These are phyloP conservation scores for Sternarchorhynchus goeldii DNA, from an alignment of 2,797 vertebrate species.

Conservation along the genomic window DNA sequence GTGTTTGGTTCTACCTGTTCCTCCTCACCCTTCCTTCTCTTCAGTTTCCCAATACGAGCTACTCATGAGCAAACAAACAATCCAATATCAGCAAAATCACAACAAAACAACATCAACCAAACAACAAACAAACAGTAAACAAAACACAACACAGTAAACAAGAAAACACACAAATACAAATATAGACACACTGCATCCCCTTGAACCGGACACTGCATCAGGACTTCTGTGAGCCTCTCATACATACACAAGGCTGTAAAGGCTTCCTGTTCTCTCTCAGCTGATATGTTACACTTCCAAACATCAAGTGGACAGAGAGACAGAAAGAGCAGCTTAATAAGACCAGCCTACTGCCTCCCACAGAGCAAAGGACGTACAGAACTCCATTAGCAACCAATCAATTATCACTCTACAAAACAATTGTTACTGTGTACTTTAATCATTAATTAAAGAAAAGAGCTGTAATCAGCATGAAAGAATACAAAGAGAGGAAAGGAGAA, in stretches of 20 bases:
- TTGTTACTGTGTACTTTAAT: too few relatives aligned
- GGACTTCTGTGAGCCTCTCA: background rate
- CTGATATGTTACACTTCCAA: slow-evolving; percentile 14
- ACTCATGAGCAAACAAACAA: slow-evolving; percentile 49
- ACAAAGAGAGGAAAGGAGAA: too few relatives aligned
- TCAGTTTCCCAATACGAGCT: slow-evolving; percentile 98
- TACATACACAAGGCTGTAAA: slow-evolving; percentile 24
- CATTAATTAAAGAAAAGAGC: too few relatives aligned
- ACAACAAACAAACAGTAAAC: too few relatives aligned
- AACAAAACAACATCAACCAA: background rate
- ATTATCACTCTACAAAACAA: background rate
- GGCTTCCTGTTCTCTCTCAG: slow-evolving; percentile 5
- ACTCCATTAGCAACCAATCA: background rate
- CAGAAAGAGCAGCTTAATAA: slow-evolving; percentile 15
- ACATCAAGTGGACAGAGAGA: background rate
- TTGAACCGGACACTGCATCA: too few relatives aligned
- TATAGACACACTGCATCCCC: too few relatives aligned
- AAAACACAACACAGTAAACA: background rate
- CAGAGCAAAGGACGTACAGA: too few relatives aligned
- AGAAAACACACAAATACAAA: too few relatives aligned
- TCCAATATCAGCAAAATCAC: background rate
- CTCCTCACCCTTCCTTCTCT: slow-evolving; percentile 94
- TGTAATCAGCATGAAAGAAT: too few relatives aligned
- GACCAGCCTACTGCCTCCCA: too few relatives aligned
- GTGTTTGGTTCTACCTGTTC: slow-evolving; percentile 82